Evolutionary conservation across 1,140 invertebrate species (phyloP).

Genomic region (Leptestheria dahalacensis): DNA sequence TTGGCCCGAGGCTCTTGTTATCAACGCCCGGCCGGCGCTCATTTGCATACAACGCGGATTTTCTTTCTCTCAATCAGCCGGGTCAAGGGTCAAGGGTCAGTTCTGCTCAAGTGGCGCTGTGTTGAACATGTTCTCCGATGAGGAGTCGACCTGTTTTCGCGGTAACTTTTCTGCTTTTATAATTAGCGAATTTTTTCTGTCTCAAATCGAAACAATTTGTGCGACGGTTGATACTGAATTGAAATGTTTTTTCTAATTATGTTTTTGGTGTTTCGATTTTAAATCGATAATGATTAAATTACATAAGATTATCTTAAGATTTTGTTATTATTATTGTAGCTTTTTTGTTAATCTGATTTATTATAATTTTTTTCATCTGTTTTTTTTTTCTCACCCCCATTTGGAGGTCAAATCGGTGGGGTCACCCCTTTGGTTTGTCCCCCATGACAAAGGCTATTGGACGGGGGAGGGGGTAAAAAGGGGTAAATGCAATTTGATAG

Average conservation of each 20-base stretch:
- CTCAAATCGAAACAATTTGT: background rate
- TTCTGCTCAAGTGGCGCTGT: background rate
- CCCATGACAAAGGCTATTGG: background rate
- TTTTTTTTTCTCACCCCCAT: too few relatives aligned
- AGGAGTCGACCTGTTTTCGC: background rate
- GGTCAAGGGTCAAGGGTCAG: background rate
- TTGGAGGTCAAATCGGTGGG: too few relatives aligned
- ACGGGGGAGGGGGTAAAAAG: background rate
- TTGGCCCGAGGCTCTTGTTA: too few relatives aligned
- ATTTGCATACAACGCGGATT: background rate
- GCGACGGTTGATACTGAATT: background rate
- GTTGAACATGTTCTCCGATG: background rate
- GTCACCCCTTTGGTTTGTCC: background rate
- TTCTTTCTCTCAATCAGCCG: background rate
- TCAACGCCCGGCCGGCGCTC: too few relatives aligned
- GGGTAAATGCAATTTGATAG: background rate
- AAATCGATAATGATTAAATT: too few relatives aligned
- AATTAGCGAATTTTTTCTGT: background rate
- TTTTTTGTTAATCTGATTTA: too few relatives aligned
- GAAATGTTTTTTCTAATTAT: too few relatives aligned
- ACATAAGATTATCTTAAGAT: too few relatives aligned
- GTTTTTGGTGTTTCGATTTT: too few relatives aligned
- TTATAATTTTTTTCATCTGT: too few relatives aligned
- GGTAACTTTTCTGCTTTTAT: background rate
- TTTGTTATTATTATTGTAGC: too few relatives aligned